Percentiles rank a stretch among this genome's conserved stretches.
These are phyloP conservation scores for Sardinella longiceps DNA, from an alignment of 2,797 vertebrate species.

Conservation along the genomic window DNA sequence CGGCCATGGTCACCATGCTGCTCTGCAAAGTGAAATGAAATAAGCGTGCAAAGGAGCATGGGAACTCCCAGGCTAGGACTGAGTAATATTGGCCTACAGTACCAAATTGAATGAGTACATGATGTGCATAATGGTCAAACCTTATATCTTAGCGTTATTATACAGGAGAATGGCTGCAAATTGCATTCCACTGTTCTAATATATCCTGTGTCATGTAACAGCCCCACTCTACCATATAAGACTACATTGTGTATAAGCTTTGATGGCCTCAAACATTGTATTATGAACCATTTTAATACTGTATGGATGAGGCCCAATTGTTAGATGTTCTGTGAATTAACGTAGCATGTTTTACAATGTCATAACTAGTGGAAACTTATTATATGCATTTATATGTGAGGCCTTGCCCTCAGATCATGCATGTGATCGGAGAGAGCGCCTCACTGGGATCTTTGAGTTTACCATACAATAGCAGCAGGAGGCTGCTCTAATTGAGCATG, in stretches of 20 bases:
- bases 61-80: no score
- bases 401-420: not conserved
- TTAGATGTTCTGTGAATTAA: constrained; percentile 21
- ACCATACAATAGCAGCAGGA: constrained; percentile 18
- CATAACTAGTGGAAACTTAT: constrained; percentile 25
- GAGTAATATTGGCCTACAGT: no score
- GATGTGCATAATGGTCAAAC: not conserved
- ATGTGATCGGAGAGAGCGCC: not conserved
- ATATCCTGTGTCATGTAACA: not conserved
- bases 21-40: no score
- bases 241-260: not conserved
- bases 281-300: constrained; percentile 14
- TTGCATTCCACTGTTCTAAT: not conserved
- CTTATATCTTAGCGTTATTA: not conserved
- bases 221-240: not conserved
- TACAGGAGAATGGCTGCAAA: not conserved
- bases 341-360: constrained; percentile 17
- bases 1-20: no score
- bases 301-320: not conserved
- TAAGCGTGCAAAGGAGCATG: no score
- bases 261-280: not conserved
- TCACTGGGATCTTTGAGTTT: constrained; percentile 10
- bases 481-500: not conserved
- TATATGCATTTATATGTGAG: constrained; percentile 5
- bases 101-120: not conserved